Evolutionary conservation across 1,140 invertebrate genomes (phyloP).

Genomic region (Oedothorax gibbosus): DNA sequence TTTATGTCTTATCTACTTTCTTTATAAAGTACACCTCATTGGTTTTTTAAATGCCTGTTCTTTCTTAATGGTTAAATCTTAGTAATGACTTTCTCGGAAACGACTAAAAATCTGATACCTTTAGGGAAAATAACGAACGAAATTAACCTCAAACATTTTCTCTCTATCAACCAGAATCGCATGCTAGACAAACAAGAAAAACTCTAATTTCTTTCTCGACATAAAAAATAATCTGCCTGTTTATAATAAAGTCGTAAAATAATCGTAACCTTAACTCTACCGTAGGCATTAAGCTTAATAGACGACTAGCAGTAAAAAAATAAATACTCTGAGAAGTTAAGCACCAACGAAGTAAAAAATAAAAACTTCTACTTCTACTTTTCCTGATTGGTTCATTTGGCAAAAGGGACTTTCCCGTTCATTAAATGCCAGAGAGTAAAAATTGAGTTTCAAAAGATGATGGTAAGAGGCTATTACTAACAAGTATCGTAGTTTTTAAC

Average conservation of each 20-base stretch:
- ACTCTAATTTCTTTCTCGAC: conserved; percentile 17
- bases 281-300: conserved; percentile 41
- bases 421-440: conserved; percentile 48
- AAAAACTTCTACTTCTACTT: conserved; percentile 1
- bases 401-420: conserved; percentile 34
- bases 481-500: conserved; percentile 34
- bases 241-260: conserved; percentile 60
- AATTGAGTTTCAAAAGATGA: conserved; percentile 50
- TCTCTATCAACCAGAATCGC: conserved; percentile 29
- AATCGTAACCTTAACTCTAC: conserved; percentile 45
- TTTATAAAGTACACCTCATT: conserved; percentile 51
- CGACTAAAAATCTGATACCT: not conserved
- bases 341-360: conserved; percentile 15
- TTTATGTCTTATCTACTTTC: not conserved
- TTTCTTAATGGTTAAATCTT: conserved; percentile 48
- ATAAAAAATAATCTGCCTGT: conserved; percentile 33
- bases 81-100: conserved; percentile 33
- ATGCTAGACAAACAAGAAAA: conserved; percentile 38
- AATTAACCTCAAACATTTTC: not conserved
- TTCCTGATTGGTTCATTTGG: conserved; percentile 49
- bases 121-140: no score
- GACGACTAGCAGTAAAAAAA: conserved; percentile 34
- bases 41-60: conserved; percentile 39
- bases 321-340: conserved; percentile 25
- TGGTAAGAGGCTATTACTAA: not conserved